Percentiles rank a stretch among this genome's conserved stretches.
phyloP scores from a whole-genome alignment of 1,140 invertebrate species.

The Radopholus similis region DNA sequence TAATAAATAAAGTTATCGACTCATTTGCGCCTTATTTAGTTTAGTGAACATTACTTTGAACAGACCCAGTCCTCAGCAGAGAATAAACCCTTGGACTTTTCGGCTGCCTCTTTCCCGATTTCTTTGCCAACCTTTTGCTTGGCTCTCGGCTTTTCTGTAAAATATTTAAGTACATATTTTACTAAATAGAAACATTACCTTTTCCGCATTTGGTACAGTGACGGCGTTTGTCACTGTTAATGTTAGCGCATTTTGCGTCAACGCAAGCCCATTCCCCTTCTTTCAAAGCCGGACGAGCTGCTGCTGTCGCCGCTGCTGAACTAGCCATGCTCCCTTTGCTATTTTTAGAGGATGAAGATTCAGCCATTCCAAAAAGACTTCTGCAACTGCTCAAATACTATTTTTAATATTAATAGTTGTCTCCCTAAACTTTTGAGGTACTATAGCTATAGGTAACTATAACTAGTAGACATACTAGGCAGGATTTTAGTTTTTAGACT shows the following conservation, averaged over 20 bases:
- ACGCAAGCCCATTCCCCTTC: conserved; percentile 55
- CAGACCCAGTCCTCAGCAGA: conserved; percentile 99
- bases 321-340: too few relatives aligned
- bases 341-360: not conserved
- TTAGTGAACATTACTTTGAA: conserved; percentile 72
- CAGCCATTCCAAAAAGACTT: not conserved
- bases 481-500: too few relatives aligned
- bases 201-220: conserved; percentile 48
- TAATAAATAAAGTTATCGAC: conserved; percentile 55
- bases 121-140: conserved; percentile 87
- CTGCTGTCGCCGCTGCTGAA: not conserved
- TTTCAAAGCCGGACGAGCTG: conserved; percentile 31
- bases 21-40: conserved; percentile 67
- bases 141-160: conserved; percentile 46
- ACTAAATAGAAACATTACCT: conserved; percentile 23
- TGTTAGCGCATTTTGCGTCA: conserved; percentile 51
- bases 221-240: conserved; percentile 42
- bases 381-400: too few relatives aligned
- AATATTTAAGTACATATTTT: not conserved
- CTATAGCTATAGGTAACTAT: too few relatives aligned
- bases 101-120: conserved; percentile 93
- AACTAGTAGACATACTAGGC: too few relatives aligned
- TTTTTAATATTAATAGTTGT: too few relatives aligned
- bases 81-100: conserved; percentile 94
- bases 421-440: not conserved